phyloP scores from a whole-genome alignment of 1,140 invertebrate genomes.

The Planococcus citri region DNA sequence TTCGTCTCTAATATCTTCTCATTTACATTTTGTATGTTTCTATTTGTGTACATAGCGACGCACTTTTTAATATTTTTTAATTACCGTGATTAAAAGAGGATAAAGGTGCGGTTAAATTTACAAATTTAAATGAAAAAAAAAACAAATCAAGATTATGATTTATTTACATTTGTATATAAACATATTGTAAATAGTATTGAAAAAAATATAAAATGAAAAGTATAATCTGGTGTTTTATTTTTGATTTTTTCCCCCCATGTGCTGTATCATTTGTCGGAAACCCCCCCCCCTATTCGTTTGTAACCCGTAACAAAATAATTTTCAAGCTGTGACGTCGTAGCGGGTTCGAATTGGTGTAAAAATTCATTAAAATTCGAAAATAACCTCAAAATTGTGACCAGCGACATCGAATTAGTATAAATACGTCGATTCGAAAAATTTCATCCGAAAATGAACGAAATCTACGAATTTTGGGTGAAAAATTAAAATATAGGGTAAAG shows the following conservation, averaged over 20 bases:
- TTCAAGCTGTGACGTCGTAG: no score
- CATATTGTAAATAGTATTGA: slow-evolving; percentile 7
- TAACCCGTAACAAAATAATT: no score
- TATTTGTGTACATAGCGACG: slow-evolving; percentile 14
- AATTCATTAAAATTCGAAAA: no score
- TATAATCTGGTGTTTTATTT: not conserved
- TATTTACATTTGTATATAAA: slow-evolving; percentile 1
- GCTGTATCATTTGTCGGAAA: no score
- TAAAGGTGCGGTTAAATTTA: not conserved
- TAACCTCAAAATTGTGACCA: no score
- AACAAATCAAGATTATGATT: not conserved
- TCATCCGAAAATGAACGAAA: no score
- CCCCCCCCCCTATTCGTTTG: no score
- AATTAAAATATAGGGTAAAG: no score
- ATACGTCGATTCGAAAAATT: no score
- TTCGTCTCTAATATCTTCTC: slow-evolving; percentile 12
- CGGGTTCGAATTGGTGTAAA: no score
- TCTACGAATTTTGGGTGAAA: no score
- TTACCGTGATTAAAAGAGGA: slow-evolving; percentile 6
- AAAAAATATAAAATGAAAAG: slow-evolving; percentile 12
- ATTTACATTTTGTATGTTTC: slow-evolving; percentile 14
- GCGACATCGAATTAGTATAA: no score
- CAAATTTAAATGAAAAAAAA: slow-evolving; percentile 4
- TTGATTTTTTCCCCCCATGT: not conserved
- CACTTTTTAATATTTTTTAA: slow-evolving; percentile 18